A percentile compares a stretch with the other conserved stretches of the same genome.
Conservation (phyloP, 2,113 vertebrate genomes). For the Rhea americana region DNA sequence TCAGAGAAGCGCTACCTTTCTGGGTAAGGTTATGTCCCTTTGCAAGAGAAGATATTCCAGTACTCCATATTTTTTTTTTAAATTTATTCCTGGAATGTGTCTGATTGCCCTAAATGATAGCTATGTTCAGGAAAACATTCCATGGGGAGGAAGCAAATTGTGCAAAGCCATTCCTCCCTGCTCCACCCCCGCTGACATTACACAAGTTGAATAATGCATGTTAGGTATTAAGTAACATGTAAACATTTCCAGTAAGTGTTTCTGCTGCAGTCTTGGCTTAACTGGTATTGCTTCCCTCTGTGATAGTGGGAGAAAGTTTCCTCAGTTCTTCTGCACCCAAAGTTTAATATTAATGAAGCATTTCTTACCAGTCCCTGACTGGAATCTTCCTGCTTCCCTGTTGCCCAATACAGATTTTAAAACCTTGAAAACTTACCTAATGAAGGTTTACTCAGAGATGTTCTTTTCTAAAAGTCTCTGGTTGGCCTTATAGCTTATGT, state of each 20-base stretch:
- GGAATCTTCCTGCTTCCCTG: neutral
- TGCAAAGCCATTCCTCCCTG: slow-evolving; percentile 31
- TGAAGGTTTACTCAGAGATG: neutral
- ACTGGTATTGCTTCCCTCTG: slow-evolving; percentile 14
- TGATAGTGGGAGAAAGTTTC: slow-evolving; percentile 31
- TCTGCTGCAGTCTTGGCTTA: slow-evolving; percentile 17
- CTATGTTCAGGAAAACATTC: slow-evolving; percentile 26
- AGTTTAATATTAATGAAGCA: neutral
- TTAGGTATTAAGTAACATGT: slow-evolving; percentile 62
- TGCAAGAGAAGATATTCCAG: neutral
- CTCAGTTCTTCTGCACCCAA: neutral
- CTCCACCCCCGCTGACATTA: slow-evolving; percentile 48
- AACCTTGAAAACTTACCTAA: neutral
- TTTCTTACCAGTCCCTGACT: neutral
- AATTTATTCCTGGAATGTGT: slow-evolving; percentile 11
- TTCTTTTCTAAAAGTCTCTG: neutral
- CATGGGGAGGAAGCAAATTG: slow-evolving; percentile 28
- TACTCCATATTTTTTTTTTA: neutral
- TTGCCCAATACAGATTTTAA: neutral
- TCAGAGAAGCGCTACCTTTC: neutral
- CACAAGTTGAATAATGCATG: slow-evolving; percentile 61
- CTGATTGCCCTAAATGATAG: slow-evolving; percentile 43
- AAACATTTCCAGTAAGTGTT: slow-evolving; percentile 61
- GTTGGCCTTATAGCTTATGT: rapidly evolving
- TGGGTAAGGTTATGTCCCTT: slow-evolving; percentile 12